These are phyloP conservation scores for Cyprinodon tularosa DNA, from an alignment of 2,113 vertebrate species.

Conservation along the genomic window DNA sequence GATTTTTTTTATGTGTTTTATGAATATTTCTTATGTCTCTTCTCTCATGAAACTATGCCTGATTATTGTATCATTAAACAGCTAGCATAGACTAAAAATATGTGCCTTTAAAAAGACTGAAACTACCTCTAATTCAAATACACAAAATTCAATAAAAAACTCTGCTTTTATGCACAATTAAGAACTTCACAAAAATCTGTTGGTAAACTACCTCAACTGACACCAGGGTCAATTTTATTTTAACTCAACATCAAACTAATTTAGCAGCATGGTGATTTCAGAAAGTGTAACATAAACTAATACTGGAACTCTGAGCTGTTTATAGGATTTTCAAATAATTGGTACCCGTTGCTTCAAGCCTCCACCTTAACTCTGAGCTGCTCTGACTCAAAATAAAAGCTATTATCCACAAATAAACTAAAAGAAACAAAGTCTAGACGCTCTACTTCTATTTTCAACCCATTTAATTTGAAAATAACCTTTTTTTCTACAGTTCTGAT, in stretches of 20 bases:
- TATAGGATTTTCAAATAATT: neutral
- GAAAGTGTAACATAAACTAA: neutral
- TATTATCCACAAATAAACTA: neutral
- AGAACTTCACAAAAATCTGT: neutral
- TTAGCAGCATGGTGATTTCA: neutral
- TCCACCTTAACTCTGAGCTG: neutral
- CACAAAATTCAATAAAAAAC: neutral
- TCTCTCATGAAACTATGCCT: neutral
- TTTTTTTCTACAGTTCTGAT: neutral
- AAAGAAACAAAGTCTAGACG: neutral
- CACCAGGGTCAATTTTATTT: neutral
- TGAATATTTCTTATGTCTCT: neutral
- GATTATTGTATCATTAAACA: neutral
- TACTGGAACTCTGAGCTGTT: neutral
- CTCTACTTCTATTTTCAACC: neutral
- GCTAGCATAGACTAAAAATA: conserved; percentile 8
- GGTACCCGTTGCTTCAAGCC: neutral
- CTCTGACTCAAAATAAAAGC: neutral
- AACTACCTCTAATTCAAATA: conserved; percentile 12
- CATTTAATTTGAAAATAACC: neutral
- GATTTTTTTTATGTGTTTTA: neutral
- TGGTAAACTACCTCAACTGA: conserved; percentile 20
- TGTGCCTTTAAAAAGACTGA: conserved; percentile 14
- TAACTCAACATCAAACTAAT: neutral
- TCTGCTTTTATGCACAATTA: neutral